phyloP scores from a whole-genome alignment of 2,797 vertebrate genomes.

The Octomys mimax region DNA sequence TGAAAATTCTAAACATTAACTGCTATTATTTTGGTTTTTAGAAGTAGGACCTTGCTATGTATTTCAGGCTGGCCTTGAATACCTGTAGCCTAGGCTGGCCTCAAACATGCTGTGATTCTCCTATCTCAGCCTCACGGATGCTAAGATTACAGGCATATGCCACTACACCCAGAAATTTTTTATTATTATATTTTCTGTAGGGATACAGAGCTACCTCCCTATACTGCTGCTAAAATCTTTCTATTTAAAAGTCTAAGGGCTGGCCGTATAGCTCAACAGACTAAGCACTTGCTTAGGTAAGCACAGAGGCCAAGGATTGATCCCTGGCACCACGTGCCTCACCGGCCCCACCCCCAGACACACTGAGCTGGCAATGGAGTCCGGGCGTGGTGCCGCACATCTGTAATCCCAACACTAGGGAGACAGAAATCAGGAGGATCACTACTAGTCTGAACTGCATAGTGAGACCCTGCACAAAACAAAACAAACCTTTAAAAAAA shows the following conservation, averaged over 20 bases:
- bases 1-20: too few species aligned
- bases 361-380: too few species aligned
- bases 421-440: too few species aligned
- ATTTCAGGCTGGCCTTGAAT: neutral
- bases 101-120: neutral
- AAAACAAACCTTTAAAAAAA: conserved; percentile 31
- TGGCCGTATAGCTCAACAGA: too few species aligned
- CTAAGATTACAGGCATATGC: neutral
- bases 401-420: too few species aligned
- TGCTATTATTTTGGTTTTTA: neutral
- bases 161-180: neutral
- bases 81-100: neutral
- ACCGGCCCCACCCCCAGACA: too few species aligned
- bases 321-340: too few species aligned
- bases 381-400: too few species aligned
- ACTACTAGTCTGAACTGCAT: too few species aligned
- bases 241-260: conserved; percentile 18
- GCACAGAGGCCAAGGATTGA: too few species aligned
- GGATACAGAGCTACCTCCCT: neutral
- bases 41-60: neutral
- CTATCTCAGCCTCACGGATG: neutral
- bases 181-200: conserved; percentile 20
- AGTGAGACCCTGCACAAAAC: too few species aligned
- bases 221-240: neutral
- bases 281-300: too few species aligned